Evolutionary conservation across 2,888 invertebrate genomes (phyloP), one percentile per base, ranked within the genome.

Genomic region (Drosophila prolongata): DNA sequence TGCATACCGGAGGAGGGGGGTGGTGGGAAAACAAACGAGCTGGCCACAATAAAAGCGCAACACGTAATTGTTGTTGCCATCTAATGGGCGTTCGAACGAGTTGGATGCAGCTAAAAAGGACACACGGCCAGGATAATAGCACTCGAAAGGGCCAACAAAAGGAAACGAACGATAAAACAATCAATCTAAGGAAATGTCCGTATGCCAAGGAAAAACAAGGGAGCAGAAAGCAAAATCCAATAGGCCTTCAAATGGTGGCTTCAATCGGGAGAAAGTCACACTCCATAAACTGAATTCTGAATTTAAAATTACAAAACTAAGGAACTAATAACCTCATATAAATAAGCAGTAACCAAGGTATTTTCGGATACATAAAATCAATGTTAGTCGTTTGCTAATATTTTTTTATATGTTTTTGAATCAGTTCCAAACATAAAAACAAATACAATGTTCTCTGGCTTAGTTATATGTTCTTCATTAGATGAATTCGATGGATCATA

Each of bases 11-110:
- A 42, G 61, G 35, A 60, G 42, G 11, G 40, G 57, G 19, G n/a
- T 9, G n/a, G 3, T 8, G 8, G 9, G 3, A 40, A n/a, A 55
- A 37, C 37, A 27, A 61, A 44, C 52, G 37, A 46, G 44, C 38
- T 58, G 58, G 65, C 47, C 62, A 27, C 84, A 80, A 71, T 81
- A 76, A 81, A 81, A 81, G 88, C 77, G 82, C 87, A 80, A 85
- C 82, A 85, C 79, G 79, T 79, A 79, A 81, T 81, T 81, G 86
- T 76, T 75, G 66, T 47, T 77, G 58, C 58, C 70, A 46, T 46
- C 50, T 30, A 68, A 55, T 69, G 65, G 65, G 3, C 56, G 55
- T 9, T 11, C 3, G 27, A 42, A 24, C 9, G 35, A 34, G n/a
- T 42, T 13, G 35, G 27, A 19, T 14, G 19, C 35, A 42, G 10